phyloP scores from a whole-genome alignment of 1,140 invertebrate genomes.

The Leptopilina clavipes region DNA sequence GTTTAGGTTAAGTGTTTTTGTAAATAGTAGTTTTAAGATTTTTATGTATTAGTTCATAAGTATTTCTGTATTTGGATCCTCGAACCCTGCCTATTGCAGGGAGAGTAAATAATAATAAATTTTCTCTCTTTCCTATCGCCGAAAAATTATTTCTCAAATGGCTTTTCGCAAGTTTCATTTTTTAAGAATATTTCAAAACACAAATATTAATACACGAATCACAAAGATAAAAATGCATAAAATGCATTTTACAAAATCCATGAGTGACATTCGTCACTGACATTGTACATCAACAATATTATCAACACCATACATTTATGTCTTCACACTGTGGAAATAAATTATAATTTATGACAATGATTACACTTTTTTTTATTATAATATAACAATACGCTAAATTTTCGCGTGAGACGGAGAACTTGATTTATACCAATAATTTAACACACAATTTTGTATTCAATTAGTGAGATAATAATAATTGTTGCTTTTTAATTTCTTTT shows the following conservation, averaged over 20 bases:
- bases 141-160: conserved; percentile 6
- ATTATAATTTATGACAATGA: conserved; percentile 31
- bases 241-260: conserved; percentile 25
- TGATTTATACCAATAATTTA: background rate
- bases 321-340: conserved; percentile 21
- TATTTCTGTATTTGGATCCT: no score
- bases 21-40: no score
- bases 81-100: no score
- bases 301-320: conserved; percentile 35
- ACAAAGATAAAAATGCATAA: conserved; percentile 11
- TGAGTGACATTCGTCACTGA: conserved; percentile 22
- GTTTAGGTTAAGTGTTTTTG: no score
- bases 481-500: background rate
- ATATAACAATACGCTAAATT: conserved; percentile 28
- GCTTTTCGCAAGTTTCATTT: background rate
- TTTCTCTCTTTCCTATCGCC: background rate
- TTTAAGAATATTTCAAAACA: conserved; percentile 10
- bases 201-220: conserved; percentile 23
- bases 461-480: background rate
- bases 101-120: no score
- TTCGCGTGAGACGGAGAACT: background rate
- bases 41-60: no score
- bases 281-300: conserved; percentile 36
- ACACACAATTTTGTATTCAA: background rate
- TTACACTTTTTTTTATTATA: conserved; percentile 17